Percentiles rank a stretch among this genome's conserved stretches.
Conservation (phyloP, 2,113 vertebrate species). For the Eulacestoma nigropectus region DNA sequence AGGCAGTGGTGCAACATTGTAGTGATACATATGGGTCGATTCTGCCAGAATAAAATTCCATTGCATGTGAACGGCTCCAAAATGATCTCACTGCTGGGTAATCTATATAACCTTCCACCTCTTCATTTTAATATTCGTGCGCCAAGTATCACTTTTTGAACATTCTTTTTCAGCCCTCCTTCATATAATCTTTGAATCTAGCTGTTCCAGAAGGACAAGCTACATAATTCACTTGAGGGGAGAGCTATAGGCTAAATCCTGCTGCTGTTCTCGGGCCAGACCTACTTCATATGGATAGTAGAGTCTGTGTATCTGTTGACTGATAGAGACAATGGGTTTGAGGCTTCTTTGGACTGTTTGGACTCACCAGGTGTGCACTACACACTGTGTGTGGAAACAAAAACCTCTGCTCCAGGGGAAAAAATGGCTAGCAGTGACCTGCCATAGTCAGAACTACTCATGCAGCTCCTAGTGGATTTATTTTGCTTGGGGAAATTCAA, state of each 20-base stretch:
- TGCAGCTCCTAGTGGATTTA: background rate
- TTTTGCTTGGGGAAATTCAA: constrained; percentile 24
- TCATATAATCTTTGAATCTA: background rate
- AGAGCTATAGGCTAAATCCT: background rate
- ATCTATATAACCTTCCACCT: background rate
- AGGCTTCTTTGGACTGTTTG: background rate
- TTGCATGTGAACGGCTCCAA: background rate
- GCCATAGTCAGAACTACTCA: background rate
- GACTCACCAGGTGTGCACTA: background rate
- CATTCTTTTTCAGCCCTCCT: background rate
- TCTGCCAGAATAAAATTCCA: constrained; percentile 11
- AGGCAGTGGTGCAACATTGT: background rate
- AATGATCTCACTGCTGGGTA: background rate
- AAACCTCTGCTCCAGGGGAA: background rate
- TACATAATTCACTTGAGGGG: background rate
- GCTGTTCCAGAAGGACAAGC: background rate
- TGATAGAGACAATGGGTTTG: background rate
- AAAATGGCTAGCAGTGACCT: background rate
- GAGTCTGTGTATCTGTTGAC: background rate
- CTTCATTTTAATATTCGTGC: background rate
- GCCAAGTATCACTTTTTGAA: background rate
- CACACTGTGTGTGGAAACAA: background rate
- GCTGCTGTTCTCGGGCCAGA: background rate
- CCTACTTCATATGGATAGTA: background rate
- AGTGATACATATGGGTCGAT: background rate